Conservation (phyloP, 2,113 vertebrate genomes). For the Pan troglodytes region NHGRI_mPanTro3-v2.1_pri NC_072408.2:29419501-29420000, state of each 20-base stretch:
- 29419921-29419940: neutral
- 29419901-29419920: neutral
- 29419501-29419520: neutral
- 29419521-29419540: neutral
- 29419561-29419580: neutral
- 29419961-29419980: neutral
- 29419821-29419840: neutral
- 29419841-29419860: neutral
- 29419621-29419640: neutral
- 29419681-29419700: neutral
- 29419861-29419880: neutral
- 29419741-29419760: neutral
- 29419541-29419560: neutral
- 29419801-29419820: neutral
- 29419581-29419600: neutral
- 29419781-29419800: neutral
- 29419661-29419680: neutral
- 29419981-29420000: neutral
- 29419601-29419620: neutral
- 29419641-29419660: neutral
- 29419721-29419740: neutral
- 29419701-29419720: neutral
- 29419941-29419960: neutral
- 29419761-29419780: neutral
- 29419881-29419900: neutral